phyloP scores from a whole-genome alignment of 2,797 vertebrate species.

The Acanthurus leucopareius region DNA sequence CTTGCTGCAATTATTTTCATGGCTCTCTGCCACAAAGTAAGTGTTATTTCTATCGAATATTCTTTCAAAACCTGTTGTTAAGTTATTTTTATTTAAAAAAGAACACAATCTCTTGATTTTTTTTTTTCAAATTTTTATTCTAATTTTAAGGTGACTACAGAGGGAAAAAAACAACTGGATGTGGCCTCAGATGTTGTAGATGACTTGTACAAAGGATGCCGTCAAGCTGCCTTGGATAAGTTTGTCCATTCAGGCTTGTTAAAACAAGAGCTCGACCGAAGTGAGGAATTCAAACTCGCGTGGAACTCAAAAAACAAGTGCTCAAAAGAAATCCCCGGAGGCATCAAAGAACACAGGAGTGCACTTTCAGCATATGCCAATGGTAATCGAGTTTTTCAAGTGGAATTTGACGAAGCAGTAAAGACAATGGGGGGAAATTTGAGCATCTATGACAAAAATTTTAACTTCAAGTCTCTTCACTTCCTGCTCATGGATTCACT shows the following conservation, averaged over 20 bases:
- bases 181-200: slow-evolving; percentile 55
- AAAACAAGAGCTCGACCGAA: slow-evolving; percentile 35
- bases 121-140: neutral
- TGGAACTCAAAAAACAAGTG: neutral
- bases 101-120: slow-evolving; percentile 1
- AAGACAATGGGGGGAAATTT: slow-evolving; percentile 48
- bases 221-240: slow-evolving; percentile 49
- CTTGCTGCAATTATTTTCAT: slow-evolving; percentile 40
- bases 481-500: slow-evolving; percentile 79
- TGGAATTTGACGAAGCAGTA: slow-evolving; percentile 35
- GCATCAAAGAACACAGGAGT: slow-evolving; percentile 31
- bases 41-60: slow-evolving; percentile 15
- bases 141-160: slow-evolving; percentile 42
- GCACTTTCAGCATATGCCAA: slow-evolving; percentile 46
- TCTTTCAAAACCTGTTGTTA: neutral
- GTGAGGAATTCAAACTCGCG: neutral
- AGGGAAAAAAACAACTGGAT: neutral
- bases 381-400: neutral
- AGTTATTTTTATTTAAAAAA: neutral
- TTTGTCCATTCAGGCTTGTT: slow-evolving; percentile 55
- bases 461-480: slow-evolving; percentile 76
- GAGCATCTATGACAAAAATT: slow-evolving; percentile 55
- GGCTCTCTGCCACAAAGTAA: slow-evolving; percentile 52
- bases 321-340: slow-evolving; percentile 17
- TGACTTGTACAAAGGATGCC: slow-evolving; percentile 58